phyloP scores from a whole-genome alignment of 1,140 invertebrate genomes.

The Subanguina moxae region DNA sequence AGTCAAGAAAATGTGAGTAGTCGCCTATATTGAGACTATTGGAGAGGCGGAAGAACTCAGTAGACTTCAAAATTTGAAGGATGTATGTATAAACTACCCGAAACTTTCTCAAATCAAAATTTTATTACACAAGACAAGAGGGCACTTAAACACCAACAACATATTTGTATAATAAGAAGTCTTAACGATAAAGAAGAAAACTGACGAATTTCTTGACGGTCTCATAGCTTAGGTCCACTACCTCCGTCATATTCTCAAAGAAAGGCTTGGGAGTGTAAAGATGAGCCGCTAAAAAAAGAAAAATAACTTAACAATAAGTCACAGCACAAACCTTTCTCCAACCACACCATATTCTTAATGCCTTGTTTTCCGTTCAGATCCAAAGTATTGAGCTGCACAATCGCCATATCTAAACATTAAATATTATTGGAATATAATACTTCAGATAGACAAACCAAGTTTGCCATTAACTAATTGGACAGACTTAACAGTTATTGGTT shows the following conservation, averaged over 20 bases:
- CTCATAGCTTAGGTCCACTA: constrained; percentile 48
- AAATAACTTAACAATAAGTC: not conserved
- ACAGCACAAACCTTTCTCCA: constrained; percentile 43
- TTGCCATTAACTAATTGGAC: constrained; percentile 53
- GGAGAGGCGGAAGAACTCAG: too few species aligned
- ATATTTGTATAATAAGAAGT: constrained; percentile 16
- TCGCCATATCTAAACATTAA: constrained; percentile 25
- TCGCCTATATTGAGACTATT: too few species aligned
- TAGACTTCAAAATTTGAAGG: too few species aligned
- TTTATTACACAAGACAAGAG: too few species aligned
- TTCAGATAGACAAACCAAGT: constrained; percentile 32
- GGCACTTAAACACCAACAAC: not conserved
- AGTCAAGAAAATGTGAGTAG: too few species aligned
- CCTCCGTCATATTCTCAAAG: constrained; percentile 46
- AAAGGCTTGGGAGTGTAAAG: constrained; percentile 51
- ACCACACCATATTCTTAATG: constrained; percentile 55
- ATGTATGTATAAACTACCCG: too few species aligned
- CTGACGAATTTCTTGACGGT: constrained; percentile 46
- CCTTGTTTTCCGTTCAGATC: constrained; percentile 25
- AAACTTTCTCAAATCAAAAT: too few species aligned
- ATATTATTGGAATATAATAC: too few species aligned
- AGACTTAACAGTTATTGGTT: constrained; percentile 39
- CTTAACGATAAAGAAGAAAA: constrained; percentile 35
- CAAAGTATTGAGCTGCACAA: constrained; percentile 52
- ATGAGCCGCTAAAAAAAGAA: constrained; percentile 35